Conservation (phyloP, 2,888 invertebrate species). For the Eristalinus aeneus region DNA sequence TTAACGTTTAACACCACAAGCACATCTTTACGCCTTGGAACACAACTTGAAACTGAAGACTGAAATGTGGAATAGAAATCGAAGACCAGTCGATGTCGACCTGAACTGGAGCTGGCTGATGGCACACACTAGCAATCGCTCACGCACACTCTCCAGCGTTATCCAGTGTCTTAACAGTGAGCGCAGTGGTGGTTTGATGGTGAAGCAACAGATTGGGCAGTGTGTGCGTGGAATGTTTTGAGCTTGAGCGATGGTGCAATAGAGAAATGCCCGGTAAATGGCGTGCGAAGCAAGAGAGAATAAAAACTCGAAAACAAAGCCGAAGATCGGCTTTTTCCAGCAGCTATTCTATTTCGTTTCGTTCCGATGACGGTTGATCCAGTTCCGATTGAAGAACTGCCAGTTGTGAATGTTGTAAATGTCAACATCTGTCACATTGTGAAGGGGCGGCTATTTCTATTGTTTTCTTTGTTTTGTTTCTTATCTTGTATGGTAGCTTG, state of each 20-base stretch:
- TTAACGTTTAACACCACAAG: slow-evolving; percentile 50
- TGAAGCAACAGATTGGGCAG: slow-evolving; percentile 45
- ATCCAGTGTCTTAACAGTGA: not conserved
- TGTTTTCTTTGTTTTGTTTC: not conserved
- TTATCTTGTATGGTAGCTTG: not conserved
- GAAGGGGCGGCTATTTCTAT: not conserved
- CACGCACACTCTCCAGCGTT: not conserved
- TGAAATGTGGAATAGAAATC: slow-evolving; percentile 55
- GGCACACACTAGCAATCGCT: not conserved
- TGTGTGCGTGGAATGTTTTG: slow-evolving; percentile 43
- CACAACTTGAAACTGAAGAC: slow-evolving; percentile 73
- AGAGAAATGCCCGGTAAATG: slow-evolving; percentile 44
- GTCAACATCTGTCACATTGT: not conserved
- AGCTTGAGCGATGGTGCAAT: slow-evolving; percentile 3
- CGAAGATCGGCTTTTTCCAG: slow-evolving; percentile 68
- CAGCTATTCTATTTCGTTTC: slow-evolving; percentile 34
- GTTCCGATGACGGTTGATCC: slow-evolving; percentile 29
- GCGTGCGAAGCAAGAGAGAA: not conserved
- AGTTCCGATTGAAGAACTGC: not conserved
- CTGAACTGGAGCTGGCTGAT: slow-evolving; percentile 13
- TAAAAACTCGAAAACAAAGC: slow-evolving; percentile 20
- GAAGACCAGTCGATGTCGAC: slow-evolving; percentile 46
- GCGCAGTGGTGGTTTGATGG: not conserved
- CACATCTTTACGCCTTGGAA: slow-evolving; percentile 70
- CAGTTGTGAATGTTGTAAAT: not conserved